Base-by-base conservation (phyloP, 2,888 invertebrate genomes). In the Catocala fraxini region DNA sequence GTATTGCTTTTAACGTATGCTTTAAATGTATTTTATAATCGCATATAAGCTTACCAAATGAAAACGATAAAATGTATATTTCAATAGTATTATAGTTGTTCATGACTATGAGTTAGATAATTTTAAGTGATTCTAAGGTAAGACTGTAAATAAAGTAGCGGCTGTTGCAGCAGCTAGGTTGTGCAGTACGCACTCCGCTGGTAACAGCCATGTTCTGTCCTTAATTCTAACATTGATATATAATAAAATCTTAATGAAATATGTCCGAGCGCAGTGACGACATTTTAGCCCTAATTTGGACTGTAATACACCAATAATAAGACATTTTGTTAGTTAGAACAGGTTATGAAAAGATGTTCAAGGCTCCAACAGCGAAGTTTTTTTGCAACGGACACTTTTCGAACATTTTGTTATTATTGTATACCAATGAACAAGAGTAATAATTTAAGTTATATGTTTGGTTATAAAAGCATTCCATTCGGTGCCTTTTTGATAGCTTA, bases 401-500 rank as follows among this genome's bases (percentile, higher is more conserved):
- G 33, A 43, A 15, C 11, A 35, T n/a, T 39, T 39, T 35, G 0
- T 48, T 35, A 25, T 39, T 41, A 15, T 13, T 43, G 9, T 52
- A 49, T 12, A 15, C 7, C 9, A 46, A 46, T 9, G 0, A 15
- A 15, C 42, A 10, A 25, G n/a, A 54, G 25, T 13, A 0, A 11
- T 6, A 10, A 45, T 51, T 65, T 58, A 56, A 62, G 41, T 60
- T 63, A 39, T 41, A 52, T 39, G 6, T 60, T 65, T 34, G 0
- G 33, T 56, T 60, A 15, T 43, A 34, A 48, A 65, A 51, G 79
- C 73, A 73, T 75, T 75, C 71, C 73, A 56, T 58, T 64, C 56
- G 46, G 76, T 78, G 77, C 76, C 77, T 75, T 77, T 61, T 62
- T 7, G 47, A 63, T 73, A 71, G 60, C 62, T 62, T 51, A 63